Base-by-base conservation (phyloP, 2,888 invertebrate genomes). In the Clostera curtula region DNA sequence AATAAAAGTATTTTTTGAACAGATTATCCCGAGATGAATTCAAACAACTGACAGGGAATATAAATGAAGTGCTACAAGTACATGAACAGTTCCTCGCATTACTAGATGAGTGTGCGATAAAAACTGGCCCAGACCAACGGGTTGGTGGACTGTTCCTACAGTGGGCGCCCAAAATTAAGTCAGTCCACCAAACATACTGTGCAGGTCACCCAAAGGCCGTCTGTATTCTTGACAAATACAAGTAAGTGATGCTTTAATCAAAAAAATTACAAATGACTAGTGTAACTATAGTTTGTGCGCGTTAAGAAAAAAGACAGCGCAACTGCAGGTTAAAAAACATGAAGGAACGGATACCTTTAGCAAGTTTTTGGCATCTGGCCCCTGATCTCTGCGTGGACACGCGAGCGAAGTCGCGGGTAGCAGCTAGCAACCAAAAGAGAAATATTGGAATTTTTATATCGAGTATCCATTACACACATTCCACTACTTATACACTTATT, bases 161-260 rank as follows among this genome's bases (percentile, higher is more conserved):
- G 33, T 90, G 91, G 76, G 95, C 95, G 3, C 90, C 93, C 10
- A 87, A 88, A 58, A 87, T 95, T 46, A 96, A 97, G 75, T 82
- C 86, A 43, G 90, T 96, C 6, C 96, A 98, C 68, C 90, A 92
- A 56, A 85, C 87, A 7, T 99, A 98, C 71, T 98, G 98, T 75
- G 89, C 91, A 30, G 90, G 95, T 44, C 98, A 99, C 86, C 98
- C 98, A 0, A 89, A 90, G 71, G 97, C 97, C 41, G 97, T 97
- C 23, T 93, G 93, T 61, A 90, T 98, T 50, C 86, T 99, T 49
- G 97, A 97, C 70, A 93, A 93, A 69, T 93, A 93, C 68, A 95
- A 93, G 96, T 97, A 77, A 84, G 88, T 77, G 2, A 5, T 20
- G 9, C 11, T 27, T 10, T 18, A 8, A 18, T n/a, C 18, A 7